Evolutionary conservation across 2,888 invertebrate genomes (phyloP).

Genomic region (Cheiracanthium punctorium): DNA sequence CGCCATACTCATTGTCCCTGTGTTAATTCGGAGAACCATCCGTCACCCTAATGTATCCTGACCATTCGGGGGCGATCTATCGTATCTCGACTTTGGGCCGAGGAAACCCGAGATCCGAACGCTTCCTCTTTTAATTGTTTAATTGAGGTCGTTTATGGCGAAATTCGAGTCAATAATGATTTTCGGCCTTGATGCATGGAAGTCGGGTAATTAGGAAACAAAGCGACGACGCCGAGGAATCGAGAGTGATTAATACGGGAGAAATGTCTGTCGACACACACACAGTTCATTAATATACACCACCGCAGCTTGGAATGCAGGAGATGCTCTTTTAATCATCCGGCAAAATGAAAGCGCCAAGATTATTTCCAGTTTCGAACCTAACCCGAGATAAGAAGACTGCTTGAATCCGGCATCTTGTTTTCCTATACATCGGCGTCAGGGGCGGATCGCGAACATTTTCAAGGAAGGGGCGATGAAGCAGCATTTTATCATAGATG

Average conservation of each 20-base stretch:
- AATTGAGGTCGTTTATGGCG: slow-evolving; percentile 55
- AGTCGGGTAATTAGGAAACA: slow-evolving; percentile 44
- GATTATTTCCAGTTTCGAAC: no score
- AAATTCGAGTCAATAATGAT: slow-evolving; percentile 62
- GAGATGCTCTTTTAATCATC: slow-evolving; percentile 3
- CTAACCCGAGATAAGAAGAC: no score
- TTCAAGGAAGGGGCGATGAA: no score
- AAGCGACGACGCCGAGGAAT: slow-evolving; percentile 23
- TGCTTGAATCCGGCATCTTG: no score
- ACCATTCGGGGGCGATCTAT: background rate
- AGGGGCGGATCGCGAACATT: no score
- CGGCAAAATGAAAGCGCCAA: background rate
- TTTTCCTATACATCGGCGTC: no score
- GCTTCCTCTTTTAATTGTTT: slow-evolving; percentile 51
- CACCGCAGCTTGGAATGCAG: background rate
- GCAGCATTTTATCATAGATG: no score
- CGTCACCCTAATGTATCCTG: background rate
- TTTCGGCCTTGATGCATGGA: slow-evolving; percentile 40
- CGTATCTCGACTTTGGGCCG: background rate
- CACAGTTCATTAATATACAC: background rate
- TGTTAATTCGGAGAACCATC: background rate
- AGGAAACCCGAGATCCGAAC: slow-evolving; percentile 7
- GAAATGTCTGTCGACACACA: slow-evolving; percentile 25
- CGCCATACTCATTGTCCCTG: background rate
- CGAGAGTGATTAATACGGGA: slow-evolving; percentile 39